Conservation (phyloP, 2,797 vertebrate species). For the Pangasius larnaudii region DNA sequence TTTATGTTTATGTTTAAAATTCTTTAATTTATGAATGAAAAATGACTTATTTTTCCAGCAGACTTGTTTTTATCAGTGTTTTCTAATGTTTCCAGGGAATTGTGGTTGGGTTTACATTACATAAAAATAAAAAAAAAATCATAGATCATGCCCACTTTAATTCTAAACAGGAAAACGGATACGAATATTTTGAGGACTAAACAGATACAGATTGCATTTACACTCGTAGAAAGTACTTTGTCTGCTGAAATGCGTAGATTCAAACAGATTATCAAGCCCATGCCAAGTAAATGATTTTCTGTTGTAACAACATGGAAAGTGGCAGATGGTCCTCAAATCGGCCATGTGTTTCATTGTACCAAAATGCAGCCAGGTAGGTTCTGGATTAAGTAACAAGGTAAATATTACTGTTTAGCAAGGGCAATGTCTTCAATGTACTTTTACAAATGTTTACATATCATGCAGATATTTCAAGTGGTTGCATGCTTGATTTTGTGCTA, state of each 20-base stretch:
- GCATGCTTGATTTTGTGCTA: not conserved
- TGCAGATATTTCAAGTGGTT: not conserved
- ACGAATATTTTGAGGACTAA: not conserved
- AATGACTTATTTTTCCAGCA: not conserved
- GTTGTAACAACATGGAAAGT: not conserved
- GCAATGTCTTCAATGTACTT: not conserved
- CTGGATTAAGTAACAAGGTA: not conserved
- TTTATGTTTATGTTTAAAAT: not conserved
- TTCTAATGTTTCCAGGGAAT: not conserved
- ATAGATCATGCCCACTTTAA: not conserved
- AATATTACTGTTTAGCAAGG: slow-evolving; percentile 2
- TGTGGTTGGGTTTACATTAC: not conserved
- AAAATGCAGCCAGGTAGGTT: not conserved
- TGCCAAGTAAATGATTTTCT: not conserved
- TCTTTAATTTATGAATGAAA: not conserved
- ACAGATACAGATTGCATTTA: not conserved
- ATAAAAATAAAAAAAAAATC: not conserved
- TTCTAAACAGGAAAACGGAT: not conserved
- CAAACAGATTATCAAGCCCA: not conserved
- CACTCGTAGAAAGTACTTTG: not conserved
- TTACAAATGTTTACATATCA: not conserved
- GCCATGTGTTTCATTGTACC: not conserved
- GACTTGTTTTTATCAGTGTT: not conserved
- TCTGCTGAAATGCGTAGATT: not conserved
- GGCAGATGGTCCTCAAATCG: not conserved